Evolutionary conservation across 2,113 vertebrate species (phyloP), one percentile per base, ranked within the genome.

Genomic region (Centropristis striata): DNA sequence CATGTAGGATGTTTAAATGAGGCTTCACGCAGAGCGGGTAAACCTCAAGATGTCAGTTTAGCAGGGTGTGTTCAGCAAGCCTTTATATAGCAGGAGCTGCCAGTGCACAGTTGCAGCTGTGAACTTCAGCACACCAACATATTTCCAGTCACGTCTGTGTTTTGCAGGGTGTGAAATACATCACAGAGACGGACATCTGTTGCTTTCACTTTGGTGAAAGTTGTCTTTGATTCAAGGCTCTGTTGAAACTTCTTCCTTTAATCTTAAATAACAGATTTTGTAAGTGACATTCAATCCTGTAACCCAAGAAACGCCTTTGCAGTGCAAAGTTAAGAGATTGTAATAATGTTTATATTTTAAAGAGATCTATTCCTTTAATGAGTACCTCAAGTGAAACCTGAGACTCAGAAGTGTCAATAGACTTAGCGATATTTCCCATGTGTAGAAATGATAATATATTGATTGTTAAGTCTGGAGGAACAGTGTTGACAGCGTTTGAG

Each of bases 31-130:
- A 37, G 27, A 76, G 57, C 32, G 20, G 23, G 75, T 81, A 90
- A 92, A 93, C 92, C 91, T 80, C 92, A 92, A 65, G 12, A 81
- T 84, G 88, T 91, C 90, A 88, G 92, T 94, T 93, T 65, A 57
- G 12, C 61, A 65, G 83, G 82, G 81, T 44, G 83, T 82, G 49
- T 59, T 76, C 42, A 20, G 37, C 2, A 32, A 51, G 46, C 21
- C 18, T 25, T 25, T 59, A 44, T 0, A 60, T 18, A 8, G 21
- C 8, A 11, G 55, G 47, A 10, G 37, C 10, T 71, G 44, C 8
- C 27, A 50, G 4, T 1, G 23, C 27, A 50, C 5, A 6, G 21
- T 8, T 0, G n/a, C 81, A 80, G 67, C 71, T 72, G 63, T 61
- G 44, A 86, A 41, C 51, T 47, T 1, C 2, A 2, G 59, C 59